A percentile compares a stretch with the other conserved stretches of the same genome.
These are phyloP conservation scores for Stigmatopora nigra DNA, from an alignment of 2,113 vertebrate species.

Conservation along the genomic window DNA sequence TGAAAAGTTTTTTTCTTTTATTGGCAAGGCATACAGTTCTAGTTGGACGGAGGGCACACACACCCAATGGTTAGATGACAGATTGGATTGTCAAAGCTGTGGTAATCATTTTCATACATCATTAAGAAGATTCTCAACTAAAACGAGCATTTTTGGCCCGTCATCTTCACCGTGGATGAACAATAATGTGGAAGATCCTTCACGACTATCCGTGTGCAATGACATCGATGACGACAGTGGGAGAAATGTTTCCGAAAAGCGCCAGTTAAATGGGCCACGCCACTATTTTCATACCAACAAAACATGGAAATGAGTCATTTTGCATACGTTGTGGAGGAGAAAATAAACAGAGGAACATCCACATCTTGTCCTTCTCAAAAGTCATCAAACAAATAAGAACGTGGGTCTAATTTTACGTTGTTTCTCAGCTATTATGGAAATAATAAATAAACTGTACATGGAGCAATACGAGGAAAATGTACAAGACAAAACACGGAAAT, in stretches of 20 bases:
- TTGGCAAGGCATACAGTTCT: conserved; percentile 63
- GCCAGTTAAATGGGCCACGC: conserved; percentile 26
- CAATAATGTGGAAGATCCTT: conserved; percentile 26
- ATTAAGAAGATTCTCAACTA: conserved; percentile 28
- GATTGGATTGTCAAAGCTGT: conserved; percentile 69
- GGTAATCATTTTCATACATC: conserved; percentile 36
- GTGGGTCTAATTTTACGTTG: conserved; percentile 22
- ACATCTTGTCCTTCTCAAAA: conserved; percentile 34
- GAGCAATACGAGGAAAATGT: conserved; percentile 45
- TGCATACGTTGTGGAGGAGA: conserved; percentile 10
- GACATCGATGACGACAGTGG: conserved; percentile 30
- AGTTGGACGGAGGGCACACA: conserved; percentile 53
- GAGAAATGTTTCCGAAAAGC: conserved; percentile 31
- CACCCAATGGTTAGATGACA: conserved; percentile 58
- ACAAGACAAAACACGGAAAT: conserved; percentile 43
- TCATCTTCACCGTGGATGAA: conserved; percentile 22
- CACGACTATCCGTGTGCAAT: conserved; percentile 21
- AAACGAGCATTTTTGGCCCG: conserved; percentile 19
- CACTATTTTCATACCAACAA: conserved; percentile 35
- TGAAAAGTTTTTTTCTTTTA: conserved; percentile 56
- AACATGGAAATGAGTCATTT: conserved; percentile 37
- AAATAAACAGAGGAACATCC: conserved; percentile 32
- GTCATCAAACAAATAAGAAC: conserved; percentile 32
- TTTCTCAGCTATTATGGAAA: conserved; percentile 43
- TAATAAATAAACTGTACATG: conserved; percentile 60